Percentiles rank a stretch among this genome's conserved stretches.
Evolutionary conservation across 2,113 vertebrate genomes (phyloP).

Genomic region (Agelaius phoeniceus): DNA sequence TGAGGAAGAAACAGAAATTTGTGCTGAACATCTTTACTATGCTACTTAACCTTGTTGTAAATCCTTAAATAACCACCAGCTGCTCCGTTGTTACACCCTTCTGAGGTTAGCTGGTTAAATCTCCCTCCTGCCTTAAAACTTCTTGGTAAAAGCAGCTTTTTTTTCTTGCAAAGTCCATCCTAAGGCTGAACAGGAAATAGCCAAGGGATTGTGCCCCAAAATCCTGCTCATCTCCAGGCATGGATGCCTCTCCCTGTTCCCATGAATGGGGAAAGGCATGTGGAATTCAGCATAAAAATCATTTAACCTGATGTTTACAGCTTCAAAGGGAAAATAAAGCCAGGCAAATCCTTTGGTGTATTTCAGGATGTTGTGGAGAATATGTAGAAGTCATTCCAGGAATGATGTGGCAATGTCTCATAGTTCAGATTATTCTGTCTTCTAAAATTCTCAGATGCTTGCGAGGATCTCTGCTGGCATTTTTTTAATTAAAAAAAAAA

Average conservation of each 20-base stretch:
- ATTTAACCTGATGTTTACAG: neutral
- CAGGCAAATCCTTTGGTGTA: neutral
- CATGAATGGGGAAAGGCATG: neutral
- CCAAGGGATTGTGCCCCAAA: neutral
- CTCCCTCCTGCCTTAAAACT: neutral
- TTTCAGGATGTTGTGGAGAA: neutral
- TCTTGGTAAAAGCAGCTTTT: neutral
- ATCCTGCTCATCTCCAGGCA: neutral
- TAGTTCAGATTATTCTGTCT: neutral
- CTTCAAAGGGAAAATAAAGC: neutral
- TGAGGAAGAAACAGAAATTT: neutral
- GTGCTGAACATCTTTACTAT: neutral
- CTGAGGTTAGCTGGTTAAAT: neutral
- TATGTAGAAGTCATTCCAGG: rapidly evolving
- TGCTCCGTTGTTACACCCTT: neutral
- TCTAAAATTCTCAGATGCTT: neutral
- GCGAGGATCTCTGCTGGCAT: neutral
- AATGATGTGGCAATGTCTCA: neutral
- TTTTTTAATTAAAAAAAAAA: neutral
- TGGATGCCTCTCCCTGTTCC: neutral
- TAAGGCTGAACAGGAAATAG: neutral
- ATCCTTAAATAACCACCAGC: neutral
- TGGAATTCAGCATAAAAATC: neutral
- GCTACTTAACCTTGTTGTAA: neutral
- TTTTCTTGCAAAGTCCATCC: neutral